Evolutionary conservation across 2,888 invertebrate genomes (phyloP).

Genomic region (Geophilus truncorum): DNA sequence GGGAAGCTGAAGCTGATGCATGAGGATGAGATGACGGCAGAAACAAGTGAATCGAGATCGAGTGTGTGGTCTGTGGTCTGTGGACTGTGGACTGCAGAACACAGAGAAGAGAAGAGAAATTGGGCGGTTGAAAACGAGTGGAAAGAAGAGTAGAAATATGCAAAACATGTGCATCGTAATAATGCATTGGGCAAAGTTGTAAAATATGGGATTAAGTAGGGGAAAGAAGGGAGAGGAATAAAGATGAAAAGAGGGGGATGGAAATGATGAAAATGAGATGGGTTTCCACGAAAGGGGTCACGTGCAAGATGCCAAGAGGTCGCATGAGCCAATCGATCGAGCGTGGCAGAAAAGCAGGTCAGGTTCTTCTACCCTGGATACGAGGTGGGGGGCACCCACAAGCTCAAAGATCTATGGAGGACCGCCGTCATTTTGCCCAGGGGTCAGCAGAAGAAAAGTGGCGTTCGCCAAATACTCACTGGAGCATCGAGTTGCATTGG

Average conservation of each 20-base stretch:
- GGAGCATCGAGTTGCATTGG: slow-evolving; percentile 13
- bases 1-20: slow-evolving; percentile 13
- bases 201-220: background rate
- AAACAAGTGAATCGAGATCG: too few relatives aligned
- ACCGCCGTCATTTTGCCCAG: slow-evolving; percentile 25
- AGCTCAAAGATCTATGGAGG: slow-evolving; percentile 17
- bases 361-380: slow-evolving; percentile 22
- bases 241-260: background rate
- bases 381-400: slow-evolving; percentile 1
- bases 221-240: background rate
- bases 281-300: slow-evolving; percentile 3
- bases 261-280: background rate
- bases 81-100: too few relatives aligned
- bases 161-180: background rate
- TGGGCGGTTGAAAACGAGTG: background rate
- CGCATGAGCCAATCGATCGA: background rate
- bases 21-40: background rate
- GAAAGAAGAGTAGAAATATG: background rate
- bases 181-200: too few relatives aligned
- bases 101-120: background rate
- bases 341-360: slow-evolving; percentile 15
- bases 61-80: too few relatives aligned
- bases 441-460: slow-evolving; percentile 2
- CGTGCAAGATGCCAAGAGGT: slow-evolving; percentile 9
- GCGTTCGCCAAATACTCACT: background rate